These are phyloP conservation scores for Parnassius smintheus DNA, from an alignment of 2,888 invertebrate genomes.

Conservation along the genomic window DNA sequence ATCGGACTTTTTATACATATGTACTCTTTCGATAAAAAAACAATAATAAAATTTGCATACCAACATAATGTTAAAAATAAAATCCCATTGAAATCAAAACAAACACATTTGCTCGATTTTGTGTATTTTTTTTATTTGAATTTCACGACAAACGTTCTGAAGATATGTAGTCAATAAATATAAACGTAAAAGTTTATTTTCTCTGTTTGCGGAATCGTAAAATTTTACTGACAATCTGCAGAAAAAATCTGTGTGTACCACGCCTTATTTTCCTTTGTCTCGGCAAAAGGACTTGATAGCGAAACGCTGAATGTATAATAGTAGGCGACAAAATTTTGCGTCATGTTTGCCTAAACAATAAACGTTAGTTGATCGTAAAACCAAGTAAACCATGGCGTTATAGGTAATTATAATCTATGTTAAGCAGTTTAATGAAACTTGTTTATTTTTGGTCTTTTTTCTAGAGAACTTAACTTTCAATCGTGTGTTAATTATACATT, in stretches of 20 bases:
- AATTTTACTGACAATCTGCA: not conserved
- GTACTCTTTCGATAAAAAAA: too few relatives aligned
- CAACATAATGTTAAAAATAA: not conserved
- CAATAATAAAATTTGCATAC: too few relatives aligned
- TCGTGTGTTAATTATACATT: too few relatives aligned
- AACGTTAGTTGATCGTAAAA: constrained; percentile 21
- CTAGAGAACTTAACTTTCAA: too few relatives aligned
- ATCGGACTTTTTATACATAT: too few relatives aligned
- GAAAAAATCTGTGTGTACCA: constrained; percentile 1
- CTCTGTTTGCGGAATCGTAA: constrained; percentile 4
- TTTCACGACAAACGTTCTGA: not conserved
- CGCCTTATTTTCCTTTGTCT: constrained; percentile 21
- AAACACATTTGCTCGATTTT: not conserved
- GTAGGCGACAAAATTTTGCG: constrained; percentile 17
- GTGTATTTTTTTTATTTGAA: not conserved
- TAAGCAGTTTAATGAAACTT: constrained; percentile 1
- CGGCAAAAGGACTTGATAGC: constrained; percentile 15
- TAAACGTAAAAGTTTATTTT: constrained; percentile 6
- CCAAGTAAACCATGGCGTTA: constrained; percentile 6
- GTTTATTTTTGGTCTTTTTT: too few relatives aligned
- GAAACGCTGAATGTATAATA: not conserved
- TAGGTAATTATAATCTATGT: constrained; percentile 3
- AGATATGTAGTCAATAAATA: constrained; percentile 1
- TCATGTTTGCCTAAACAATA: constrained; percentile 18
- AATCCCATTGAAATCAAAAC: too few relatives aligned